phyloP scores from a whole-genome alignment of 2,113 vertebrate genomes.

The Callopanchax toddi region DNA sequence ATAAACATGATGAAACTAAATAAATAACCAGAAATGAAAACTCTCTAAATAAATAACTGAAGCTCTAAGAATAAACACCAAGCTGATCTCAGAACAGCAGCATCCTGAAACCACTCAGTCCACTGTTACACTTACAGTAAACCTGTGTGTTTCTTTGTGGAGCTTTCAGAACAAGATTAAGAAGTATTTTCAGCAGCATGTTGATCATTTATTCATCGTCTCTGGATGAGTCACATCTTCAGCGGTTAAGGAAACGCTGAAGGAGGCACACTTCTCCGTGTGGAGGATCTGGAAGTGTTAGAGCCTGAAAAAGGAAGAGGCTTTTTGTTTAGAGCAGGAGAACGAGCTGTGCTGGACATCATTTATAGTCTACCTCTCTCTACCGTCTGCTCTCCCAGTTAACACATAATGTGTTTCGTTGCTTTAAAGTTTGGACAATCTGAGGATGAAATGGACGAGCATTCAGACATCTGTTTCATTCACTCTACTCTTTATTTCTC shows the following conservation, averaged over 20 bases:
- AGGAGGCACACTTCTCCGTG: not conserved
- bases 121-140: too few relatives aligned
- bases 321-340: constrained; percentile 19
- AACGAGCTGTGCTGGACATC: not conserved
- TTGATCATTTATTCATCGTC: not conserved
- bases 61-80: too few relatives aligned
- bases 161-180: not conserved
- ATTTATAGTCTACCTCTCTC: not conserved
- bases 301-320: constrained; percentile 14
- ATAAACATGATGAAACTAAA: too few relatives aligned
- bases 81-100: too few relatives aligned
- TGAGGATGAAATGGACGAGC: constrained; percentile 15
- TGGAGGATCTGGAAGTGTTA: constrained; percentile 1
- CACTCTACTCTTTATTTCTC: constrained; percentile 20
- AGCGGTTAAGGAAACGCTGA: not conserved
- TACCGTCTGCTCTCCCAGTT: not conserved
- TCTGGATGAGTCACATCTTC: not conserved
- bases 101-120: too few relatives aligned
- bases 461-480: constrained; percentile 40
- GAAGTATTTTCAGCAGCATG: not conserved
- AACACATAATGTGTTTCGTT: not conserved
- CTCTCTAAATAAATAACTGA: too few relatives aligned
- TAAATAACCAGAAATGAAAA: too few relatives aligned
- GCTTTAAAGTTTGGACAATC: too few relatives aligned
- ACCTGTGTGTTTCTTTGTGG: too few relatives aligned